A percentile compares a stretch with the other conserved stretches of the same genome.
Evolutionary conservation across 2,888 invertebrate species (phyloP).

Genomic region (Diaphora mendica): DNA sequence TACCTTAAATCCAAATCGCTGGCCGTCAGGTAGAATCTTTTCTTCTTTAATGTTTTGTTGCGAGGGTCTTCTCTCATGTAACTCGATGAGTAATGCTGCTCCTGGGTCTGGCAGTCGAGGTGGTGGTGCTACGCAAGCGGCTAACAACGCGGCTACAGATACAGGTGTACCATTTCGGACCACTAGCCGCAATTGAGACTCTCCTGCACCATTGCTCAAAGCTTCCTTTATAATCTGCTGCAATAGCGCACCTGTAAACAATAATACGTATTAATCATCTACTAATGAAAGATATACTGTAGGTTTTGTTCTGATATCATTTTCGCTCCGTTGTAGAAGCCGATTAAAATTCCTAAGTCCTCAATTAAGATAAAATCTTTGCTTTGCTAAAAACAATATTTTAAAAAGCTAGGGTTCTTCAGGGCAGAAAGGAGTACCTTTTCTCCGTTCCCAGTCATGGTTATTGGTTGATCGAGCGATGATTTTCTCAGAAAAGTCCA

Average conservation of each 20-base stretch:
- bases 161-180: slow-evolving; percentile 88
- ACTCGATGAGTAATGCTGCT: slow-evolving; percentile 85
- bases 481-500: background rate
- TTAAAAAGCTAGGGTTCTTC: background rate
- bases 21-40: slow-evolving; percentile 64
- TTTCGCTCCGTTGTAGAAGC: background rate
- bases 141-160: slow-evolving; percentile 86
- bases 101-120: slow-evolving; percentile 87
- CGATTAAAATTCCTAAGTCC: background rate
- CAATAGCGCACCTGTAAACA: slow-evolving; percentile 79
- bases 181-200: slow-evolving; percentile 71
- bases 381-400: background rate
- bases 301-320: background rate
- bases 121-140: slow-evolving; percentile 85
- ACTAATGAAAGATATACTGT: background rate
- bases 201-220: slow-evolving; percentile 64
- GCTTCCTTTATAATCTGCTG: slow-evolving; percentile 85
- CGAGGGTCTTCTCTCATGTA: slow-evolving; percentile 76
- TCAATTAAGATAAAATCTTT: background rate
- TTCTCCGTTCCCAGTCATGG: background rate
- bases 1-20: slow-evolving; percentile 82
- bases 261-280: background rate
- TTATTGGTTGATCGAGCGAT: background rate
- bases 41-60: slow-evolving; percentile 71
- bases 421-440: background rate